phyloP scores from a whole-genome alignment of 2,888 invertebrate species.

The Macrophya annulata region DNA sequence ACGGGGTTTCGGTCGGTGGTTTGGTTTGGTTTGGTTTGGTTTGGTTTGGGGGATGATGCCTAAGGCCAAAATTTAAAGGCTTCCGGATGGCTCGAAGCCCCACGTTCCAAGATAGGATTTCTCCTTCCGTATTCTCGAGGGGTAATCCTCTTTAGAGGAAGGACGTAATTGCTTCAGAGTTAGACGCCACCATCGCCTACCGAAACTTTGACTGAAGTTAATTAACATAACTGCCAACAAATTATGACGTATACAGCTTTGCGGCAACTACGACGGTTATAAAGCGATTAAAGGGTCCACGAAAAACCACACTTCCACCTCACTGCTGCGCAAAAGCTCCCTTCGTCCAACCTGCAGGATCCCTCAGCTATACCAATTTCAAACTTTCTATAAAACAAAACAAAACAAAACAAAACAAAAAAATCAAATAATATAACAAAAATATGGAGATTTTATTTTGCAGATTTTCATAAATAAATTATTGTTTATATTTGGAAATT shows the following conservation, averaged over 20 bases:
- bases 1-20: neutral
- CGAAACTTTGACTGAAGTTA: slow-evolving; percentile 48
- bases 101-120: slow-evolving; percentile 46
- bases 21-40: neutral
- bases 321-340: neutral
- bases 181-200: slow-evolving; percentile 36
- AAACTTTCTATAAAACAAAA: neutral
- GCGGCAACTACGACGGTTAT: slow-evolving; percentile 35
- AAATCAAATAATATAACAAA: neutral
- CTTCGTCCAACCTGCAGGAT: neutral
- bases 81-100: slow-evolving; percentile 53
- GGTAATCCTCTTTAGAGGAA: slow-evolving; percentile 53
- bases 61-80: slow-evolving; percentile 54
- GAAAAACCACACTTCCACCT: slow-evolving; percentile 32
- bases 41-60: slow-evolving; percentile 25
- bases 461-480: neutral
- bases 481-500: neutral
- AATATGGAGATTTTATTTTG: neutral
- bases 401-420: no score
- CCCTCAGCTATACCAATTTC: neutral
- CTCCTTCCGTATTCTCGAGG: slow-evolving; percentile 49
- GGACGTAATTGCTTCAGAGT: slow-evolving; percentile 55
- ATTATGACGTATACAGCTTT: slow-evolving; percentile 48
- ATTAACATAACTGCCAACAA: slow-evolving; percentile 54
- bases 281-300: slow-evolving; percentile 46